Evolutionary conservation across 1,140 invertebrate species (phyloP), one percentile per base, ranked within the genome.

Genomic region (Hylyphantes graminicola): DNA sequence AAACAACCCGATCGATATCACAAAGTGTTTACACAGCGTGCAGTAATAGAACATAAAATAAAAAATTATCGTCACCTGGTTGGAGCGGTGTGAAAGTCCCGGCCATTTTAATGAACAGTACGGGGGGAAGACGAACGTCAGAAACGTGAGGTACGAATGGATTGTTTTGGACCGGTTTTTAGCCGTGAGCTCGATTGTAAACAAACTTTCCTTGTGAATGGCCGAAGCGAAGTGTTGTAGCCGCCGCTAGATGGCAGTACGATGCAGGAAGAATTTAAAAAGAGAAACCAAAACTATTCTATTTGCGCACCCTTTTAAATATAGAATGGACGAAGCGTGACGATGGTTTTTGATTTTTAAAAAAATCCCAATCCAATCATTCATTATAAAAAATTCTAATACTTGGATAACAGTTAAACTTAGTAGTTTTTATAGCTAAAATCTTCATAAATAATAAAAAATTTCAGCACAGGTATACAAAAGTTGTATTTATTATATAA

Each of bases 1-100:
- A 61, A 53, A 81, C 13, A 35, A 10, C n/a, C 21, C 51, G 57
- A 81, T 81, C 79, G 50, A 83, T 75, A 83, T 55, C 7, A 17
- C 17, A 51, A 75, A n/a, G 65, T 75, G 61, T 35, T 65, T 63
- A 75, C 61, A n/a, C 80, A 75, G 80, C 80, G 10, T 74, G 72
- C 70, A 48, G 61, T 7, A 57, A 74, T 19, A 19, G 19, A 48
- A 10, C 21, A 15, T 17, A 53, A 70, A 61, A 15, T 61, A 12
- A 15, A 61, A 15, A 61, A 17, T 61, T 61, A 12, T 3, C 17
- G 12, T 61, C 17, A 15, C 57, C 57, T 12, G 12, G 12, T 2
- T 17, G 57, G 17, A 61, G 57, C 57, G 12, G 17, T 61, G 12
- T 15, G 6, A 61, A 61, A 15, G 57, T 61, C 57, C 57, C 12